Evolutionary conservation across 2,797 vertebrate genomes (phyloP).

Genomic region (Fratercula arctica): DNA sequence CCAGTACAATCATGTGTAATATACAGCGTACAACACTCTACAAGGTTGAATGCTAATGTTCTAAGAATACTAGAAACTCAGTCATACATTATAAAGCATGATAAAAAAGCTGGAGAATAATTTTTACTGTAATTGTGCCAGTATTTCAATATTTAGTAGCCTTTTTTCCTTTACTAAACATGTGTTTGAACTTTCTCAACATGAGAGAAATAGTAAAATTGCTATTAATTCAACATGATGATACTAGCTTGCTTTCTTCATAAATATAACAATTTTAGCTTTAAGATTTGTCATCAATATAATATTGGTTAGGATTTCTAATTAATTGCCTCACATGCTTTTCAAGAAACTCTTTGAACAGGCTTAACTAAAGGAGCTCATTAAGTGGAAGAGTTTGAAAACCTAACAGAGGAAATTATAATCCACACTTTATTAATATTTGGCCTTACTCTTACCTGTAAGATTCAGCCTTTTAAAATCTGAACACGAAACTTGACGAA

Average conservation of each 20-base stretch:
- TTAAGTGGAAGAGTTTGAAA: neutral
- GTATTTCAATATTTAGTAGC: neutral
- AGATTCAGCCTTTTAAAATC: neutral
- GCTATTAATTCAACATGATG: neutral
- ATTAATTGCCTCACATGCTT: neutral
- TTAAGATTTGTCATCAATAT: neutral
- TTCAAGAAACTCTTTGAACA: constrained; percentile 19
- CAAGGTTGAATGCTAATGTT: neutral
- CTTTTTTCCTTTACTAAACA: neutral
- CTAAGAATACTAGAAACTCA: neutral
- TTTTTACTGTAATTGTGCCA: neutral
- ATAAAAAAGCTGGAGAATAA: neutral
- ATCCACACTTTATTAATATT: neutral
- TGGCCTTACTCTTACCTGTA: neutral
- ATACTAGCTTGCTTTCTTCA: neutral
- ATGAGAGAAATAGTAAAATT: neutral
- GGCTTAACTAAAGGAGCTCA: neutral
- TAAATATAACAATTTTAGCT: neutral
- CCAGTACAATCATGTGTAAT: neutral
- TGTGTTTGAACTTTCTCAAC: neutral
- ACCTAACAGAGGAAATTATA: neutral
- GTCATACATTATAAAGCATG: neutral
- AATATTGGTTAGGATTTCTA: neutral
- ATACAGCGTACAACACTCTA: neutral
- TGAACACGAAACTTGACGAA: neutral